Evolutionary conservation across 2,113 vertebrate species (phyloP), one percentile per base, ranked within the genome.

Genomic region (Nanger granti): DNA sequence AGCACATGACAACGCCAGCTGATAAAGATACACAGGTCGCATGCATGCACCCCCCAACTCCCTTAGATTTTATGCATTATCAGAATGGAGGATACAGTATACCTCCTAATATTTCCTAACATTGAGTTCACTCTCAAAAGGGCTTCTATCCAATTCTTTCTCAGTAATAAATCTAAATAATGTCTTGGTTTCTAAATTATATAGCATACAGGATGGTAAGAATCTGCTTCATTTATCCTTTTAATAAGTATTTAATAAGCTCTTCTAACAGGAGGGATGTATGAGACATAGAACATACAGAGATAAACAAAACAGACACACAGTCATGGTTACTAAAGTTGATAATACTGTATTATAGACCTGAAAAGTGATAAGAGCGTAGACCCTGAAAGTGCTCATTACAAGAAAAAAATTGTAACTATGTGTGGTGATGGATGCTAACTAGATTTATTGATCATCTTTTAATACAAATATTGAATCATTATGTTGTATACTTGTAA

Each of bases 1-100:
- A 62, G 44, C 47, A 52, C 29, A 41, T 26, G 20, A 2, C 59
- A 80, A 82, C 13, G 1, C 52, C 73, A 76, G 24, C 7, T 22
- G 11, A 85, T 12, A 69, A 60, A 94, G n/a, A 1, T 49, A 18
- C 84, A 31, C 15, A 64, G 18, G 4, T 49, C 34, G 2, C 49
- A 7, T 12, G 80, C 8, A 60, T 9, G 20, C 0, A 0, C 20
- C 0, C 20, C 20, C 55, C 0, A 4, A 4, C 24, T 11, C 1
- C 54, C 14, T 86, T 31, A 29, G 31, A 54, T 52, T 60, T 76
- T 55, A 87, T 29, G 52, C 7, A 85, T 82, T 85, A 82, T 2
- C 7, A 1, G 15, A 54, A 80, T 37, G 2, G 13, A 69, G 52
- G 12, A 7, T 8, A 73, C 62, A 83, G 62, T 83, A 34, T 8